These are phyloP conservation scores for Psittacula derbiana DNA, from an alignment of 2,797 vertebrate species.

Conservation along the genomic window DNA sequence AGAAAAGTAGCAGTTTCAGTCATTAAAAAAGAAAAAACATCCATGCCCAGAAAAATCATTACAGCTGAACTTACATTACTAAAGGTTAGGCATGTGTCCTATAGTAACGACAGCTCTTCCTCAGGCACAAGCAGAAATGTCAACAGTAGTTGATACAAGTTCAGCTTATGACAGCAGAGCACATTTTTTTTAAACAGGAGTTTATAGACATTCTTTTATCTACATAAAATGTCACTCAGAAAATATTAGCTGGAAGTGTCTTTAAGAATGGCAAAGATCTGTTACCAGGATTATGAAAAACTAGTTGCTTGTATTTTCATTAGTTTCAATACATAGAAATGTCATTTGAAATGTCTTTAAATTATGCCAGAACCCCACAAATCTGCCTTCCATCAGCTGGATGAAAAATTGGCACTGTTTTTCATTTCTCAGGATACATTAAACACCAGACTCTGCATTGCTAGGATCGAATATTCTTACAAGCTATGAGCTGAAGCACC, in stretches of 20 bases:
- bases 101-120: background rate
- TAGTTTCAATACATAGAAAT: background rate
- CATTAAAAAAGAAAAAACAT: background rate
- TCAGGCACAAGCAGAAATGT: background rate
- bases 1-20: background rate
- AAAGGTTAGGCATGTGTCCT: background rate
- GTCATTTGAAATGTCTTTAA: background rate
- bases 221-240: background rate
- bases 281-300: background rate
- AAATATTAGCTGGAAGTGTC: background rate
- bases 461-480: background rate
- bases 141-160: background rate
- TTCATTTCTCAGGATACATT: background rate
- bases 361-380: background rate
- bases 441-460: background rate
- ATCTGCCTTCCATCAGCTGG: background rate
- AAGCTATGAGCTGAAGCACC: background rate
- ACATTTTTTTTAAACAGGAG: background rate
- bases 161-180: background rate
- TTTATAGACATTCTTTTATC: background rate
- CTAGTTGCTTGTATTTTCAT: background rate
- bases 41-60: background rate
- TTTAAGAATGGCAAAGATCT: background rate
- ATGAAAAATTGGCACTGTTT: background rate
- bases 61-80: background rate